Evolutionary conservation across 1,140 invertebrate genomes (phyloP).

Genomic region (Pollicipes pollicipes): DNA sequence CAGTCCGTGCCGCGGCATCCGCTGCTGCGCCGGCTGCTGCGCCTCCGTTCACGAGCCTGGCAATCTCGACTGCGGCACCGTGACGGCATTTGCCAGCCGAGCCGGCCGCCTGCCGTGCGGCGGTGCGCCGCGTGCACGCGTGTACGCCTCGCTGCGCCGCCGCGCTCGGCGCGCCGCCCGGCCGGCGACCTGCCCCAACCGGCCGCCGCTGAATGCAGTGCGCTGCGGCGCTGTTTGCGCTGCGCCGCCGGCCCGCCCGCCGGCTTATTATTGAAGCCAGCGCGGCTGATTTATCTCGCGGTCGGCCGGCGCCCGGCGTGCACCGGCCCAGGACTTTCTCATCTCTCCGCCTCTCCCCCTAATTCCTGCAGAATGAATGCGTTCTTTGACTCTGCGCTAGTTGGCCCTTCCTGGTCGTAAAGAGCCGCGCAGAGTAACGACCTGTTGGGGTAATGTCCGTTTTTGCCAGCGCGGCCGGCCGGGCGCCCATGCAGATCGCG

Average conservation of each 20-base stretch:
- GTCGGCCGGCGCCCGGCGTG: no score
- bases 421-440: background rate
- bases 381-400: background rate
- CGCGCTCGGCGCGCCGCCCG: no score
- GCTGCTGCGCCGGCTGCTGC: no score
- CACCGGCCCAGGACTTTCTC: background rate
- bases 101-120: no score
- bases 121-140: background rate
- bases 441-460: background rate
- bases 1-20: no score
- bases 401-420: conserved; percentile 1
- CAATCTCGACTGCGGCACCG: no score
- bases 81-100: no score
- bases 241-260: background rate
- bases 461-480: background rate
- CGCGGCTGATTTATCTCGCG: background rate
- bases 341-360: background rate
- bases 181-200: background rate
- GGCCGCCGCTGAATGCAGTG: background rate
- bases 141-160: background rate
- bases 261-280: background rate
- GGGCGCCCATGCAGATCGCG: background rate
- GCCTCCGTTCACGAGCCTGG: no score
- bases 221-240: background rate
- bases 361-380: background rate